A percentile compares a stretch with the other conserved stretches of the same genome.
Conservation (phyloP, 2,888 invertebrate genomes). For the Steinernema scapterisci region DNA sequence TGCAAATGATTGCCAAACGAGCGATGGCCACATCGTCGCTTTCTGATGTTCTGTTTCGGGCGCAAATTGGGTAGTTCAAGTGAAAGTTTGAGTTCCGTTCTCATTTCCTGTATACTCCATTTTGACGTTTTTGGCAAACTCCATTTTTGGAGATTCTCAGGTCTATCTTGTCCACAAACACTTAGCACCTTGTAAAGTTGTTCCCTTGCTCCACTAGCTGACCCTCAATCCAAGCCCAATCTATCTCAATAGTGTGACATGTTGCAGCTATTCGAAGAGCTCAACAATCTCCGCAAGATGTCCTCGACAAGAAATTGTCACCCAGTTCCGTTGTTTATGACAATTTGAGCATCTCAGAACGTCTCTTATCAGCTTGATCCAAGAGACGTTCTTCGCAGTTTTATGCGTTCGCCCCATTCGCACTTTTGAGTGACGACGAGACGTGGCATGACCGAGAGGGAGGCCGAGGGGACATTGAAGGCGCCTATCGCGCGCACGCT, state of each 20-base stretch:
- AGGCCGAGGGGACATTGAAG: no score
- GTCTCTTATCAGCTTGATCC: constrained; percentile 28
- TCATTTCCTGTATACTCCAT: no score
- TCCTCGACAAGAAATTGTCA: constrained; percentile 7
- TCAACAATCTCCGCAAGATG: no score
- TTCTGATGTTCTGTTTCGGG: not conserved
- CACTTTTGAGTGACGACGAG: constrained; percentile 28
- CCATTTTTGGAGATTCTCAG: no score
- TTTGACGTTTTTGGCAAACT: no score
- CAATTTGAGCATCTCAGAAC: constrained; percentile 7
- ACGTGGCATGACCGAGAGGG: not conserved
- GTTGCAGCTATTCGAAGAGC: not conserved
- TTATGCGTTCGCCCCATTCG: constrained; percentile 23
- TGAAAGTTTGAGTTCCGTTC: not conserved
- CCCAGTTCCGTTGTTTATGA: constrained; percentile 20
- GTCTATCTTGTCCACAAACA: no score
- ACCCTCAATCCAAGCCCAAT: not conserved
- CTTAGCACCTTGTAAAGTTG: no score
- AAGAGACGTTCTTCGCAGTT: constrained; percentile 32
- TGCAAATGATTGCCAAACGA: constrained; percentile 16
- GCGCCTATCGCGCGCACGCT: not conserved
- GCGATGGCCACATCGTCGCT: no score
- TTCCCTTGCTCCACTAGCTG: no score
- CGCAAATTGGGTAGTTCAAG: no score
- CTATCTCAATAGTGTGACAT: constrained; percentile 13